Base-by-base conservation (phyloP, 1,140 invertebrate genomes). In the Gryllus bimaculatus region DNA sequence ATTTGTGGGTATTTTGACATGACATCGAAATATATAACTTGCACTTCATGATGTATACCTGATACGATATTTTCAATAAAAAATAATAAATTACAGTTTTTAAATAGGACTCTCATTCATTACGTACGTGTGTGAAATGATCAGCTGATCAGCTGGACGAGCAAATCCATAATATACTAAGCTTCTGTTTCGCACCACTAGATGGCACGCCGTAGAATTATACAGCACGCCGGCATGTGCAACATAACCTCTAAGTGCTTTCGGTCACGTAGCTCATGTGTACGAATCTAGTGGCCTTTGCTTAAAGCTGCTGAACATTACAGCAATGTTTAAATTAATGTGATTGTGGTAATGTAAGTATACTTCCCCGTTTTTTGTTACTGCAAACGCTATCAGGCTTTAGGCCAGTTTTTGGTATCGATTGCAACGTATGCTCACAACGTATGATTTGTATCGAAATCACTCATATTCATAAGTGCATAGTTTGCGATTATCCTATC, bases 141-240 rank as follows among this genome's bases (percentile, higher is more conserved):
- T 39, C 76, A 77, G 76, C 76, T 77, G 76, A 77, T 77, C 76
- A 54, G 48, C 76, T 49, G 47, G 47, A 48, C 20, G 20, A 48
- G 48, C 76, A 48, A 77, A 77, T 77, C 76, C 76, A 77, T 77
- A 77, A 48, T 48, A 10, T 49, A 39, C n/a, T 54, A 48, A 48
- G 48, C 47, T 77, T 77, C 18, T 8, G 3, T 0, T 77, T 54
- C 0, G 8, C 20, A 8, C 48, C 76, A 77, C 48, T 77, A 77
- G 76, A 77, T 77, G 76, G 76, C 76, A 48, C 76, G 48, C 76
- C 48, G 47, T 8, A 66, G 54, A 13, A 66, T 66, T 66, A 39
- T 66, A 66, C 54, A 66, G 54, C 10, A 13, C 10, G 54, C 54
- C 18, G 54, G 10, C 54, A 13, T 66, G 54, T 66, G 54, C 54